Percentiles rank a stretch among this genome's conserved stretches.
Conservation (phyloP, 2,113 vertebrate species). For the Dipodomys merriami region DNA sequence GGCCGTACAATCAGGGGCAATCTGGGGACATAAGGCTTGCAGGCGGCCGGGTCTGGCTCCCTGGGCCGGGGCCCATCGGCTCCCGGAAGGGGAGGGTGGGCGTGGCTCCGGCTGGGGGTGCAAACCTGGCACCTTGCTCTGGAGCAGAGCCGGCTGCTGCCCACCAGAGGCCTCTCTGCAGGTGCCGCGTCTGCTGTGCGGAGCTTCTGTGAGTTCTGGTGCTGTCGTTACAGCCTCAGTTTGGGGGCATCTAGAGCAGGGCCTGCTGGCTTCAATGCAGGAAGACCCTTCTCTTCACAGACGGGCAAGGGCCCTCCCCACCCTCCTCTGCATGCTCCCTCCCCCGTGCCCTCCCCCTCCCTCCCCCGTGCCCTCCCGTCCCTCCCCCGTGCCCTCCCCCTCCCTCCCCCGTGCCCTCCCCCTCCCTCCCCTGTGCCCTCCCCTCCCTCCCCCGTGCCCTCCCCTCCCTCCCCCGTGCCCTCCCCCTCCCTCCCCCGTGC, state of each 20-base stretch:
- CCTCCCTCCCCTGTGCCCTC: too few species aligned
- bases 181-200: too few species aligned
- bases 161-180: neutral
- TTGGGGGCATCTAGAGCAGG: neutral
- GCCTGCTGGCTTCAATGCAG: neutral
- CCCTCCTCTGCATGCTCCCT: neutral
- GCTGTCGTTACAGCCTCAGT: neutral
- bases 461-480: too few species aligned
- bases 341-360: too few species aligned
- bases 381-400: too few species aligned
- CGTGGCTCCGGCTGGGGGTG: neutral
- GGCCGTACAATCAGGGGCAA: constrained; percentile 61
- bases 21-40: constrained; percentile 63
- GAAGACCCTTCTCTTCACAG: neutral
- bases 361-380: too few species aligned
- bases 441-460: too few species aligned
- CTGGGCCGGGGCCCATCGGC: too few species aligned
- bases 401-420: too few species aligned
- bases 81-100: constrained; percentile 51
- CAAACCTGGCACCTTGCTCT: constrained; percentile 40
- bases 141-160: neutral
- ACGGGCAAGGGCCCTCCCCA: neutral
- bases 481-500: too few species aligned
- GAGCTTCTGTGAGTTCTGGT: neutral
- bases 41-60: constrained; percentile 69